Evolutionary conservation across 2,113 vertebrate species (phyloP).

Genomic region (Saguinus midas): DNA sequence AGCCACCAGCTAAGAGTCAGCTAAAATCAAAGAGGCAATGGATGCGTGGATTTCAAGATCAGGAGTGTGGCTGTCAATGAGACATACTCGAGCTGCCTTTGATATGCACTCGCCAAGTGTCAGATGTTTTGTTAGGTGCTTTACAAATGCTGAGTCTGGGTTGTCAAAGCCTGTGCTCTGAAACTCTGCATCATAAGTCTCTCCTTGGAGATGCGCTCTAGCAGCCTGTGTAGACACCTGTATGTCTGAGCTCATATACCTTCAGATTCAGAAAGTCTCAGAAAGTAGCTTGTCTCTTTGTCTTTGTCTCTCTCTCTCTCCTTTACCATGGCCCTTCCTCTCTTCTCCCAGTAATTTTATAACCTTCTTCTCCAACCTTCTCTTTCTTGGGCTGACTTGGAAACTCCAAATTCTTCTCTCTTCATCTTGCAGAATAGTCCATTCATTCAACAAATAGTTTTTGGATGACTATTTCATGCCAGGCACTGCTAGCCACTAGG

Average conservation of each 20-base stretch:
- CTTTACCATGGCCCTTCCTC: not conserved
- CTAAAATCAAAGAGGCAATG: not conserved
- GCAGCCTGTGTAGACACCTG: not conserved
- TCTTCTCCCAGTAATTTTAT: not conserved
- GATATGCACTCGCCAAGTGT: accelerated
- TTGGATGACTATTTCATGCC: not conserved
- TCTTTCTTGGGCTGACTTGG: not conserved
- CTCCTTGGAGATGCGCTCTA: accelerated
- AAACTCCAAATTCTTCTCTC: constrained; percentile 19
- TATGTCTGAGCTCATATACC: not conserved
- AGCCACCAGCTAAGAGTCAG: not conserved
- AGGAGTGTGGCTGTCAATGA: not conserved
- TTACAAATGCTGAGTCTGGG: not conserved
- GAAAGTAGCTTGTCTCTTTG: not conserved
- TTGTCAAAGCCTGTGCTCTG: not conserved
- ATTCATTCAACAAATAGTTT: not conserved
- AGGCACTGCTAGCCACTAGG: not conserved
- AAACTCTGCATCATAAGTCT: not conserved
- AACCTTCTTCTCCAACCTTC: not conserved
- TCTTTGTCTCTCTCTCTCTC: not conserved
- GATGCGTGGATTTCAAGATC: not conserved
- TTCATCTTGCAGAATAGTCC: not conserved
- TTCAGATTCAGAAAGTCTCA: not conserved
- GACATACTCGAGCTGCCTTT: not conserved
- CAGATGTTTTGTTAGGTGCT: not conserved